Percentiles rank a stretch among this genome's conserved stretches.
These are phyloP conservation scores for Nomada ruficornis DNA, from an alignment of 2,888 invertebrate genomes.

Conservation along the genomic window DNA sequence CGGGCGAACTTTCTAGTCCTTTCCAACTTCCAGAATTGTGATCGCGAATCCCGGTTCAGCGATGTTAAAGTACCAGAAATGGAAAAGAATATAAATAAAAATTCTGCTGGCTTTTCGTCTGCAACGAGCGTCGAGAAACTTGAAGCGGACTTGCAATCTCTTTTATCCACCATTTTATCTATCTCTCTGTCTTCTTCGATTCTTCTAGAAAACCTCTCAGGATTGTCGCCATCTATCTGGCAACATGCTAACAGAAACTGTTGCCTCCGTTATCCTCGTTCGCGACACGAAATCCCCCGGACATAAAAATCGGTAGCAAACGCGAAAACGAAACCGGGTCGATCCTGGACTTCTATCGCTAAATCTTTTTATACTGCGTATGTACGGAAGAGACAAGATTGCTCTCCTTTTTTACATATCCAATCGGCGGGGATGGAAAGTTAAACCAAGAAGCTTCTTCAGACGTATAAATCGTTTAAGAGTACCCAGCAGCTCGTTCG, in stretches of 20 bases:
- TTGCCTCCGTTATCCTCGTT: neutral
- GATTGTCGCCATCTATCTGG: neutral
- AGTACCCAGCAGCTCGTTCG: neutral
- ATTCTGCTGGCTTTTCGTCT: neutral
- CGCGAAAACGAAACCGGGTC: neutral
- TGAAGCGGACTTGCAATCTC: neutral
- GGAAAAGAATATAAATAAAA: neutral
- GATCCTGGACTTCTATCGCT: neutral
- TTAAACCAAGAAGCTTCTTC: neutral
- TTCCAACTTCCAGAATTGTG: too few relatives aligned
- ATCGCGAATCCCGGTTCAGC: too few relatives aligned
- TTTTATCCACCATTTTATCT: conserved; percentile 19
- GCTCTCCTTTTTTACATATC: neutral
- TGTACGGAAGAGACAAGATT: too few relatives aligned
- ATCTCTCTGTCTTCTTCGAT: conserved; percentile 3
- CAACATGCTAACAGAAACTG: neutral
- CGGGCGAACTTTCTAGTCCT: too few relatives aligned
- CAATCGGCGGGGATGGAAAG: neutral
- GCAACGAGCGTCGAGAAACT: conserved; percentile 14
- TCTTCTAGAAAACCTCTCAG: neutral
- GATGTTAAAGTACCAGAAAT: too few relatives aligned
- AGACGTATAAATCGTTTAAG: neutral
- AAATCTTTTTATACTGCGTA: conserved; percentile 4
- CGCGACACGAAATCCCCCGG: neutral
- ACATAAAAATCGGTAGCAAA: conserved; percentile 10